Conservation (phyloP, 2,797 vertebrate genomes). For the Epinephelus coioides region DNA sequence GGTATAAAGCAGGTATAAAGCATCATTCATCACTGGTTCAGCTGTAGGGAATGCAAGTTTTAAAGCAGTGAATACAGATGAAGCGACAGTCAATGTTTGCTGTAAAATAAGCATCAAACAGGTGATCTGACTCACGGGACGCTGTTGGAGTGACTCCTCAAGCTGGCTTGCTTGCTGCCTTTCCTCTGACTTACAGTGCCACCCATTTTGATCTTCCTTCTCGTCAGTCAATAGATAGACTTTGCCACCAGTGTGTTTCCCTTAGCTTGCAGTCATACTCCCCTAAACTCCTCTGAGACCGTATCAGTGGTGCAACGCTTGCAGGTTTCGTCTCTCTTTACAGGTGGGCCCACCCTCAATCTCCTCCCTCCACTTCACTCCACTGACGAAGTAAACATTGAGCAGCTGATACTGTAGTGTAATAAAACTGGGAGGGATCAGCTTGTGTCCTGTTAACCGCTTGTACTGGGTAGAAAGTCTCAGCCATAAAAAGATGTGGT, state of each 20-base stretch:
- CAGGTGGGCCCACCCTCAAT: conserved; percentile 64
- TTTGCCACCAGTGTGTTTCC: not conserved
- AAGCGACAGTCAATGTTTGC: not conserved
- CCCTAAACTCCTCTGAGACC: not conserved
- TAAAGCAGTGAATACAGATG: not conserved
- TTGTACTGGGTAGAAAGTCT: conserved; percentile 45
- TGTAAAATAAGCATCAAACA: not conserved
- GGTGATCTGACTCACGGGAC: conserved; percentile 69
- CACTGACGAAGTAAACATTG: conserved; percentile 31
- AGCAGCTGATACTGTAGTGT: conserved; percentile 15
- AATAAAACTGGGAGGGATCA: conserved; percentile 43
- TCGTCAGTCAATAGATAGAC: not conserved
- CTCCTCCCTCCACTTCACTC: conserved; percentile 65
- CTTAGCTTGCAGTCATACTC: conserved; percentile 30
- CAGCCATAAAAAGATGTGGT: conserved; percentile 33
- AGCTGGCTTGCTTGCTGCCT: conserved; percentile 34
- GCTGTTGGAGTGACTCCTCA: conserved; percentile 44
- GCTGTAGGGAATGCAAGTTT: not conserved
- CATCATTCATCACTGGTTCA: not conserved
- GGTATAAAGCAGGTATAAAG: not conserved
- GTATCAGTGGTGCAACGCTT: conserved; percentile 2
- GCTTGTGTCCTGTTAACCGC: not conserved
- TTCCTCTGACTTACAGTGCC: conserved; percentile 75
- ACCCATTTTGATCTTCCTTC: conserved; percentile 68
- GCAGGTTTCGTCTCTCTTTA: conserved; percentile 40